These are phyloP conservation scores for Sebastes wilsoni DNA, from an alignment of 2,797 vertebrate species.

Conservation along the genomic window DNA sequence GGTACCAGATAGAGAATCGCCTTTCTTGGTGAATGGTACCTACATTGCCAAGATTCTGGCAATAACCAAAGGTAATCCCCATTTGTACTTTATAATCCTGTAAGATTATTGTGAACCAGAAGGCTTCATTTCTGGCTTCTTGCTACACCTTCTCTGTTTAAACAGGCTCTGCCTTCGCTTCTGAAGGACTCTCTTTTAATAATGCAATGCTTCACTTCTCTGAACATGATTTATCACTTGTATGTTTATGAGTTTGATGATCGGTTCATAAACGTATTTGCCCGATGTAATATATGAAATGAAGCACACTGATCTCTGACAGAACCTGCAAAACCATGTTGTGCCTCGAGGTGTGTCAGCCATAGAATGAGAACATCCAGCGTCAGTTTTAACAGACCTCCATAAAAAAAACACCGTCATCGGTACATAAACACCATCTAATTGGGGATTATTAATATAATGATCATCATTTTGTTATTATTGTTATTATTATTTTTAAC, in stretches of 20 bases:
- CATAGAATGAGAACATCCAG: background rate
- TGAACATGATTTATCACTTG: background rate
- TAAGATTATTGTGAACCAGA: background rate
- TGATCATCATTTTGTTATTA: no score
- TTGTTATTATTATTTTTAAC: background rate
- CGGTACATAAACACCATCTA: background rate
- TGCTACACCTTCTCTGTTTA: background rate
- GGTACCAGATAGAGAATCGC: conserved; percentile 89
- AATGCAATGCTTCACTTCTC: background rate
- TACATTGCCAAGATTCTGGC: conserved; percentile 90
- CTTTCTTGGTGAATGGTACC: conserved; percentile 87
- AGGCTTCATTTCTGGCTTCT: background rate
- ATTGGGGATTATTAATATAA: background rate
- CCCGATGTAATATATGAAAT: background rate
- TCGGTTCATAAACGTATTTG: background rate
- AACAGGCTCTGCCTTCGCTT: background rate
- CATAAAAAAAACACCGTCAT: background rate
- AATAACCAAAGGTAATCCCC: conserved; percentile 85
- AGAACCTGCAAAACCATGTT: conserved; percentile 17
- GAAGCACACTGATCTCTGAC: background rate
- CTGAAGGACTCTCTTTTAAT: background rate
- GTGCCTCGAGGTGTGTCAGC: background rate
- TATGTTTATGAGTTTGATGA: background rate
- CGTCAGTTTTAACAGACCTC: background rate
- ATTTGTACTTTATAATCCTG: background rate